Evolutionary conservation across 2,797 vertebrate species (phyloP).

Genomic region (Cyclopterus lumpus): DNA sequence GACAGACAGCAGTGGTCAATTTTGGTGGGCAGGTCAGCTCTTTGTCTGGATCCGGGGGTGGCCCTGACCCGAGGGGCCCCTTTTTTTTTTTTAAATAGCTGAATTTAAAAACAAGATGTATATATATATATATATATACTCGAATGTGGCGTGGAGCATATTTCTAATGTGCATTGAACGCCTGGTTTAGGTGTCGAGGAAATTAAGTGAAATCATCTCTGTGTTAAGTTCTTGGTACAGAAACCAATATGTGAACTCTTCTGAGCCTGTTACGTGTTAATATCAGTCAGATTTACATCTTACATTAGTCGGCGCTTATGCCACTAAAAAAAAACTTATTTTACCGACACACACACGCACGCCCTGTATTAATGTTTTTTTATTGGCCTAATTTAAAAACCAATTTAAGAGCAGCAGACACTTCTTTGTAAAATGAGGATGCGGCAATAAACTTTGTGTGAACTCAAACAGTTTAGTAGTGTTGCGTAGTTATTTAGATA

Average conservation of each 20-base stretch:
- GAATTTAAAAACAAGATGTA: too few species aligned
- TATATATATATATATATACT: not conserved
- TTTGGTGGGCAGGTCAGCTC: constrained; percentile 13
- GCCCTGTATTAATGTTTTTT: not conserved
- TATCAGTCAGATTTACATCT: not conserved
- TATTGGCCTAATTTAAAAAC: too few species aligned
- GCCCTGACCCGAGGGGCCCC: not conserved
- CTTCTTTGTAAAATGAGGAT: too few species aligned
- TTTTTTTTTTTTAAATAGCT: too few species aligned
- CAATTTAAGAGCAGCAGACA: too few species aligned
- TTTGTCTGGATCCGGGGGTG: constrained; percentile 31
- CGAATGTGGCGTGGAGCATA: not conserved
- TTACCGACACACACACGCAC: not conserved
- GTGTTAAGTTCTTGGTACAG: not conserved
- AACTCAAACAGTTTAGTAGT: too few species aligned
- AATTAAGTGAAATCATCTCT: too few species aligned
- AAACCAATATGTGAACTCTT: not conserved
- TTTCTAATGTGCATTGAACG: not conserved
- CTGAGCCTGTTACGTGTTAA: not conserved
- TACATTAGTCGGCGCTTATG: not conserved
- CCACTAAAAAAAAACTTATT: not conserved
- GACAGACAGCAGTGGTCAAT: constrained; percentile 47
- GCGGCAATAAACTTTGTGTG: too few species aligned
- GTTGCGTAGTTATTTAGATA: not conserved
- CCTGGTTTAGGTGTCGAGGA: too few species aligned